Evolutionary conservation across 2,888 invertebrate species (phyloP).

Genomic region (Trissolcus brochymenae): DNA sequence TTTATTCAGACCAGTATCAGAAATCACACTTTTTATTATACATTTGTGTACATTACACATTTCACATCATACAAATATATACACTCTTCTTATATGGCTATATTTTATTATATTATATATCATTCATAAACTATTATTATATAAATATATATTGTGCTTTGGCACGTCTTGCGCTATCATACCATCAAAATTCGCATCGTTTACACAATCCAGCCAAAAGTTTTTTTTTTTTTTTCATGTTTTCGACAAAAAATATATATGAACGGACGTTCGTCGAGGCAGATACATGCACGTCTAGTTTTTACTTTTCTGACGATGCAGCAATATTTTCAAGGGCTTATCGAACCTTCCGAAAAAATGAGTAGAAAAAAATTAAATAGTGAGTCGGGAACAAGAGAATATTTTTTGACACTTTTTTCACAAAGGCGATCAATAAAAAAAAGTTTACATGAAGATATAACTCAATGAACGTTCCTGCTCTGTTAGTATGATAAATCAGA

Average conservation of each 20-base stretch:
- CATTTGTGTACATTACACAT: constrained; percentile 8
- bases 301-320: constrained; percentile 14
- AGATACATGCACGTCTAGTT: constrained; percentile 19
- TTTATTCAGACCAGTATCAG: constrained; percentile 28
- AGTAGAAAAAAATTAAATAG: not conserved
- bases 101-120: constrained; percentile 33
- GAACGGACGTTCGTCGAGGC: constrained; percentile 54
- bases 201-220: constrained; percentile 46
- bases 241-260: constrained; percentile 41
- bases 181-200: constrained; percentile 67
- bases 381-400: no score
- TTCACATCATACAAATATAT: constrained; percentile 14
- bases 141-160: constrained; percentile 71
- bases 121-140: constrained; percentile 21
- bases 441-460: constrained; percentile 16
- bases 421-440: not conserved
- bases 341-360: constrained; percentile 30
- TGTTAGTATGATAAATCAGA: constrained; percentile 44
- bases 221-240: constrained; percentile 54
- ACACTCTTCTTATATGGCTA: not conserved
- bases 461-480: constrained; percentile 51
- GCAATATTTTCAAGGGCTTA: constrained; percentile 47
- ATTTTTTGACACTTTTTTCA: no score
- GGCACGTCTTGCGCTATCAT: constrained; percentile 75
- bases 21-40: not conserved